Base-by-base conservation (phyloP, 1,140 invertebrate genomes). In the Pentalonia nigronervosa region DNA sequence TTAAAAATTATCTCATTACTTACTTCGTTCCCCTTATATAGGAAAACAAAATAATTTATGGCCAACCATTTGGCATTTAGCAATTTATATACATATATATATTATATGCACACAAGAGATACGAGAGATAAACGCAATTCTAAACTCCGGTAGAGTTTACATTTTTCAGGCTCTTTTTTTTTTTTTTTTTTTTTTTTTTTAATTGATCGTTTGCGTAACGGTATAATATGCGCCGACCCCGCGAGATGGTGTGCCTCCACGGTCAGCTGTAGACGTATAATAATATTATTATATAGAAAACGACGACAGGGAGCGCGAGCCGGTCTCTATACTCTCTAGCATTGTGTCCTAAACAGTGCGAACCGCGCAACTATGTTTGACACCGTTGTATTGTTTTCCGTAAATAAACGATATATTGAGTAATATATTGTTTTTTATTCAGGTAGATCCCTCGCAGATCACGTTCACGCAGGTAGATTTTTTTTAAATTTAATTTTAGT, bases 141-240 rank as follows among this genome's bases (percentile, higher is more conserved):
- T 67, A 45, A 25, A 34, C 53, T 67, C 60, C 34, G 36, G 21
- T 90, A 56, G 20, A 88, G 47, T 34, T 88, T 34, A 88, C 20
- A 67, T 67, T 90, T 90, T 67, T 30, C 36, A 23, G 21, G 41
- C 2, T 45, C 23, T 76, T 7, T 48, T 67, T 47, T 7, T 81
- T 83, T 48, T 90, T 76, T 7, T 48, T 67, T 47, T 7, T 81
- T 83, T 48, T 90, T 47, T 7, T 81, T 83, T 83, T 91, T 91
- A 81, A 92, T 92, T 92, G 67, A 92, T 92, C 83, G 91, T 92
- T 84, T 92, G 47, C 25, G 91, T 92, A 92, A 83, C 76, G n/a
- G 47, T 50, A 76, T 76, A 92, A 81, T 92, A 92, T 92, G 47
- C 60, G 45, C 21, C 47, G 47, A 92, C 91, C 91, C 91, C 67